Base-by-base conservation (phyloP, 2,113 vertebrate genomes). In the Heliornis fulica region DNA sequence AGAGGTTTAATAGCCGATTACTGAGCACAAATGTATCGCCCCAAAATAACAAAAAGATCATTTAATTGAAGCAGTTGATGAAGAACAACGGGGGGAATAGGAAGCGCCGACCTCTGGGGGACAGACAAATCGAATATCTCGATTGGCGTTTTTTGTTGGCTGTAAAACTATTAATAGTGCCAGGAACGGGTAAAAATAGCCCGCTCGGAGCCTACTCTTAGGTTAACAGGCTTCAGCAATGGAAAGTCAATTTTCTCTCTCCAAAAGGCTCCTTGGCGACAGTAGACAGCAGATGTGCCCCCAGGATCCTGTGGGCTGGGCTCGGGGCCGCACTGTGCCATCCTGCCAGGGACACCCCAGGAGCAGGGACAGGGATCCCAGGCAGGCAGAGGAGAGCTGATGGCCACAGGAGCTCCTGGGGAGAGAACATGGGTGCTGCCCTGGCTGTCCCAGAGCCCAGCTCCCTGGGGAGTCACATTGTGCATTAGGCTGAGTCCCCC, bases 161-260 rank as follows among this genome's bases (percentile, higher is more conserved):
- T 6, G 16, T 32, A 56, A 10, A 38, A 31, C 89, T 96, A 96
- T 94, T 96, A 90, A 94, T 95, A 90, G 85, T 72, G 83, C 34
- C 48, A 53, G 87, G 78, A 83, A 89, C 12, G 16, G 81, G 87
- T 94, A 96, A 93, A 96, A 97, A 97, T 96, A 97, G 90, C 71
- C 83, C 8, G 40, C 89, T 83, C 2, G 6, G 59, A 89, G 83
- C 48, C 83, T 82, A 4, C 63, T 93, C 78, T 78, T 65, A 21
- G 46, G 34, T 50, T 90, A 63, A 41, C 81, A 45, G 32, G 43
- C 54, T 80, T 43, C 41, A 64, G 88, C 40, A 38, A 51, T 5
- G 16, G 92, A 92, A 89, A 80, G 90, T 71, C 79, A 43, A 69
- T 95, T 95, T 72, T 9, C 32, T 87, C n/a, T 17, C 34, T 83